Evolutionary conservation across 2,113 vertebrate genomes (phyloP), one percentile per base, ranked within the genome.

Genomic region (Callionymus lyra): DNA sequence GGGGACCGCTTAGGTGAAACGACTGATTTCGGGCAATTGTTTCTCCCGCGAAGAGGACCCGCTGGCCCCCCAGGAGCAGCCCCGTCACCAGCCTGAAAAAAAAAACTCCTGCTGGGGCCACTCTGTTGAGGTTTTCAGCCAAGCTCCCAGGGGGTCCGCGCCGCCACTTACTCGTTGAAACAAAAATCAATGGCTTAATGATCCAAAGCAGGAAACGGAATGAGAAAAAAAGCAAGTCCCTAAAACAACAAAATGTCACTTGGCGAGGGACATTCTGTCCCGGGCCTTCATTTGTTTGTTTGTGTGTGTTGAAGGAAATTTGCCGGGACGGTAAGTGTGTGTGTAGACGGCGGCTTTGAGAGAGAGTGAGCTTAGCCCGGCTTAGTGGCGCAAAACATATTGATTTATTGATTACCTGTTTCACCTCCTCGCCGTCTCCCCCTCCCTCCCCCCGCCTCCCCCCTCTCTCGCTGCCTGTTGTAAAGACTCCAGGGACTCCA

Each of bases 151-250:
- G 78, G 72, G 79, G 80, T 75, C 71, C 60, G 47, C 70, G 51
- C 62, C 74, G 72, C 83, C 80, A 81, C 77, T 85, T 86, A 77
- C 75, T 72, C 75, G 57, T 55, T 75, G 81, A 81, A 86, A 81
- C 79, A 81, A 83, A 86, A 87, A 87, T 87, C 85, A 84, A 87
- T 86, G 66, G 73, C 80, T 77, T 87, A 87, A 87, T 86, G 85
- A 87, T 84, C 85, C 83, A 84, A 80, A 84, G 83, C 81, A 76
- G 73, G 84, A 84, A 87, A 84, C 76, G 80, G 82, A 85, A 84
- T 73, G 74, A 74, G 72, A 69, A 76, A 82, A 77, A 80, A 79
- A 59, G 49, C 65, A 78, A 66, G 66, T 79, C 68, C 68, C 77
- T 82, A 74, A 83, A 85, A 85, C 80, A 86, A 85, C 81, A 80